These are phyloP conservation scores for Mesorhabditis belari DNA, from an alignment of 2,888 invertebrate species.

Conservation along the genomic window DNA sequence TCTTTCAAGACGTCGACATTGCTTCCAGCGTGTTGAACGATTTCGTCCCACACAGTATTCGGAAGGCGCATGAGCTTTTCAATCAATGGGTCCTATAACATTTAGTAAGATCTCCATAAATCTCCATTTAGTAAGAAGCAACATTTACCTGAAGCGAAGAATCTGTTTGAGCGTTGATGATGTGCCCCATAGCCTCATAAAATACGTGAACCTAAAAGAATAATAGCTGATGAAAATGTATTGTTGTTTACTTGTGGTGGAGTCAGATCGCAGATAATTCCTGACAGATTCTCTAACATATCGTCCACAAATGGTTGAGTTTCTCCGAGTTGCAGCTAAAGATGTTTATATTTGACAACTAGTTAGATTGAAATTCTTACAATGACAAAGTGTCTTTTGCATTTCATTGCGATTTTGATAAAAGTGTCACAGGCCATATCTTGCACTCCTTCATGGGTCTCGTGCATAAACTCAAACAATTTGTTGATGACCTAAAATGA, in stretches of 20 bases:
- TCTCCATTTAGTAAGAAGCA: too few relatives aligned
- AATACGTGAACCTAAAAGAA: slow-evolving; percentile 73
- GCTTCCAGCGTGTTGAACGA: slow-evolving; percentile 77
- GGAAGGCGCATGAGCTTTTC: slow-evolving; percentile 95
- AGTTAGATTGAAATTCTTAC: slow-evolving; percentile 29
- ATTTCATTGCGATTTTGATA: slow-evolving; percentile 97
- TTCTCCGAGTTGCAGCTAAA: slow-evolving; percentile 82
- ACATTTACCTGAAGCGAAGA: not conserved
- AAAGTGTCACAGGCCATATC: slow-evolving; percentile 99
- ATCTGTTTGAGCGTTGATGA: slow-evolving; percentile 83
- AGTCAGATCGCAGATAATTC: slow-evolving; percentile 96
- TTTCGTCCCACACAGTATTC: slow-evolving; percentile 96
- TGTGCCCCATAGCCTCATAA: slow-evolving; percentile 97
- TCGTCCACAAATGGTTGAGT: slow-evolving; percentile 96
- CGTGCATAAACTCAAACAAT: slow-evolving; percentile 99
- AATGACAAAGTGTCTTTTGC: slow-evolving; percentile 90
- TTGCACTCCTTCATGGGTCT: slow-evolving; percentile 92
- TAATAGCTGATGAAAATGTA: slow-evolving; percentile 13
- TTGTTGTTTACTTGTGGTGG: slow-evolving; percentile 69
- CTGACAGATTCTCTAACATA: slow-evolving; percentile 86
- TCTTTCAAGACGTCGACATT: slow-evolving; percentile 52
- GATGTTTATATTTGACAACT: not conserved
- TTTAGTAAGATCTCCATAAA: slow-evolving; percentile 36
- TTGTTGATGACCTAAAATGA: slow-evolving; percentile 73
- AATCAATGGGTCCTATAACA: slow-evolving; percentile 80